Evolutionary conservation across 2,113 vertebrate genomes (phyloP).

Genomic region (Microcebus ravelobensis): DNA sequence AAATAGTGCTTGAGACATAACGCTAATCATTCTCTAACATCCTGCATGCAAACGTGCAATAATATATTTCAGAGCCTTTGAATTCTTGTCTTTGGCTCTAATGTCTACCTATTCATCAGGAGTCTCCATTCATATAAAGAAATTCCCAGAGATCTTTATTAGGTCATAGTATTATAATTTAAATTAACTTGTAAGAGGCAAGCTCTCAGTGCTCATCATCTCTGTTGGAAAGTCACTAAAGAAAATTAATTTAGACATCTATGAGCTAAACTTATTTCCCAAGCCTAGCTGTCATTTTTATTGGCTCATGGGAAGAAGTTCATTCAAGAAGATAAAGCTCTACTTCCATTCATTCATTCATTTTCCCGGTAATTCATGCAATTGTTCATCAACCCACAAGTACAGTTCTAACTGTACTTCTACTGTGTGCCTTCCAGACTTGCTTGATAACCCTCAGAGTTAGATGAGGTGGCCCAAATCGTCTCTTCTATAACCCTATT

Average conservation of each 20-base stretch:
- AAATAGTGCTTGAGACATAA: not conserved
- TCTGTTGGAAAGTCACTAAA: slow-evolving; percentile 20
- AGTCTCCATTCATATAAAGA: not conserved
- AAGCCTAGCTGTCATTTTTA: slow-evolving; percentile 18
- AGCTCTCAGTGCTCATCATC: slow-evolving; percentile 10
- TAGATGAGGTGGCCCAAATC: not conserved
- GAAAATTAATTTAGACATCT: slow-evolving; percentile 33
- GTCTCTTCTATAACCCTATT: not conserved
- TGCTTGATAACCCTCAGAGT: not conserved
- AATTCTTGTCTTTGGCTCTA: not conserved
- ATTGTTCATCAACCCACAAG: not conserved
- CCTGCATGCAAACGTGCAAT: not conserved
- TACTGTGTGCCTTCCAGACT: not conserved
- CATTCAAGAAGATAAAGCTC: slow-evolving; percentile 7
- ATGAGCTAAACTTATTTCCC: slow-evolving; percentile 16
- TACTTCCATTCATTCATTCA: not conserved
- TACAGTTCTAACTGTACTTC: not conserved
- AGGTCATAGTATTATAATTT: not conserved
- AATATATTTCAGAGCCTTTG: slow-evolving; percentile 30
- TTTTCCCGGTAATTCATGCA: not conserved
- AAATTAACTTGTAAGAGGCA: slow-evolving; percentile 42
- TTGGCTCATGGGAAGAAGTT: not conserved
- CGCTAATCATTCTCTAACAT: not conserved
- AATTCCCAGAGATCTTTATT: not conserved
- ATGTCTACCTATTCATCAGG: not conserved